Percentiles rank a stretch among this genome's conserved stretches.
Conservation (phyloP, 2,888 invertebrate species). For the Zygaena filipendulae region DNA sequence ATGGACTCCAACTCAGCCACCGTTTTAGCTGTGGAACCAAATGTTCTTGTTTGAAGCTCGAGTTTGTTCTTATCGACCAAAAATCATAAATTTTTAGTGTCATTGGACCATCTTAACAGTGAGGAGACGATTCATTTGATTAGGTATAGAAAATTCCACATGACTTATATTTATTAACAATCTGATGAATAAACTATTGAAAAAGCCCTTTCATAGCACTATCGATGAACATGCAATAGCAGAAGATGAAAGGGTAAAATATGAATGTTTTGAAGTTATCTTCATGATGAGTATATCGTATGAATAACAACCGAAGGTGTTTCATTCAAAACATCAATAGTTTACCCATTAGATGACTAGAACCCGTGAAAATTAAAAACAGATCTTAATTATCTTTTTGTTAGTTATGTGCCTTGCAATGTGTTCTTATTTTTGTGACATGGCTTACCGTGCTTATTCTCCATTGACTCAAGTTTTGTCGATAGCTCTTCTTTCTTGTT, state of each 20-base stretch:
- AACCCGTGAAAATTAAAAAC: slow-evolving; percentile 4
- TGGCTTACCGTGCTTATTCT: slow-evolving; percentile 83
- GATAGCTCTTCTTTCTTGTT: slow-evolving; percentile 76
- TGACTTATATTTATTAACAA: slow-evolving; percentile 41
- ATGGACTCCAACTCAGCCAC: slow-evolving; percentile 90
- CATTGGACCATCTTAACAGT: neutral
- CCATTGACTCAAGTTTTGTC: slow-evolving; percentile 81
- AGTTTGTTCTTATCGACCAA: too few relatives aligned
- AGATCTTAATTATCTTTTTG: too few relatives aligned
- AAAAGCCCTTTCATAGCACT: slow-evolving; percentile 56
- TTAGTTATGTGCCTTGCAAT: too few relatives aligned
- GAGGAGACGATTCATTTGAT: neutral
- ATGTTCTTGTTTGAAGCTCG: slow-evolving; percentile 60
- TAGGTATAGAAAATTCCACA: too few relatives aligned
- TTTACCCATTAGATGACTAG: slow-evolving; percentile 52
- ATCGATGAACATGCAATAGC: slow-evolving; percentile 50
- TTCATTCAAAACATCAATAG: slow-evolving; percentile 69
- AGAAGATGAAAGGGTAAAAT: slow-evolving; percentile 65
- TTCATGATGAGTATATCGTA: too few relatives aligned
- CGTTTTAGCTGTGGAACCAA: slow-evolving; percentile 81
- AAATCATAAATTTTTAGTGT: neutral
- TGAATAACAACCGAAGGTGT: too few relatives aligned
- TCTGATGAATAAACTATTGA: slow-evolving; percentile 80
- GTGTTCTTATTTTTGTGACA: neutral
- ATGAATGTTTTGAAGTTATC: slow-evolving; percentile 65